Evolutionary conservation across 2,888 invertebrate species (phyloP).

Genomic region (Amphipoea lucens): DNA sequence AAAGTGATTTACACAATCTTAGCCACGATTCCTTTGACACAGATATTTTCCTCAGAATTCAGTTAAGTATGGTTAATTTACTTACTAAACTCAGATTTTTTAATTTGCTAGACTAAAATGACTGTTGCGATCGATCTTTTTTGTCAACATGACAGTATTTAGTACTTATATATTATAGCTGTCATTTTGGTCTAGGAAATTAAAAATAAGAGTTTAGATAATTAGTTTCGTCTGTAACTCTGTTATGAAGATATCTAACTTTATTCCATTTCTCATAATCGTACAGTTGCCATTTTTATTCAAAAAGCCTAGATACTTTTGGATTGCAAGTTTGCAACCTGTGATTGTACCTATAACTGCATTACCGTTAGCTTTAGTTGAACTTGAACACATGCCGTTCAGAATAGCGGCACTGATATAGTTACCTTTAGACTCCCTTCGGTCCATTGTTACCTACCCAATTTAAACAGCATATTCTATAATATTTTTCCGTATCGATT

Average conservation of each 20-base stretch:
- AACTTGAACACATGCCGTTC: slow-evolving; percentile 11
- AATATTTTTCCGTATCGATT: background rate
- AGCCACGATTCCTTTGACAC: slow-evolving; percentile 20
- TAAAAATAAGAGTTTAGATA: no score
- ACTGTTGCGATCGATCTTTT: background rate
- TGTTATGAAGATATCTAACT: background rate
- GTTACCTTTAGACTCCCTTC: slow-evolving; percentile 12
- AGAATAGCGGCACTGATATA: slow-evolving; percentile 20
- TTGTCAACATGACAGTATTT: background rate
- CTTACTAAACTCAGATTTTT: background rate
- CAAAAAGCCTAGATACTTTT: slow-evolving; percentile 3
- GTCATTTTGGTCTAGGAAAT: background rate
- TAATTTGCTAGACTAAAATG: background rate
- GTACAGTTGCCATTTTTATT: background rate
- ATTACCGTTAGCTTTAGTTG: slow-evolving; percentile 36
- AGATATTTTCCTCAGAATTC: slow-evolving; percentile 33
- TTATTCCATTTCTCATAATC: background rate
- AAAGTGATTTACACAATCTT: slow-evolving; percentile 30
- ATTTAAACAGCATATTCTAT: background rate
- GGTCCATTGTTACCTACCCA: background rate
- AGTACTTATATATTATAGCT: background rate
- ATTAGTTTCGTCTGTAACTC: background rate
- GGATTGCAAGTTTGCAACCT: background rate
- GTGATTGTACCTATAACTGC: background rate
- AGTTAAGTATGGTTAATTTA: background rate